phyloP scores from a whole-genome alignment of 1,140 invertebrate species.

The Drosophila biarmipes region DNA sequence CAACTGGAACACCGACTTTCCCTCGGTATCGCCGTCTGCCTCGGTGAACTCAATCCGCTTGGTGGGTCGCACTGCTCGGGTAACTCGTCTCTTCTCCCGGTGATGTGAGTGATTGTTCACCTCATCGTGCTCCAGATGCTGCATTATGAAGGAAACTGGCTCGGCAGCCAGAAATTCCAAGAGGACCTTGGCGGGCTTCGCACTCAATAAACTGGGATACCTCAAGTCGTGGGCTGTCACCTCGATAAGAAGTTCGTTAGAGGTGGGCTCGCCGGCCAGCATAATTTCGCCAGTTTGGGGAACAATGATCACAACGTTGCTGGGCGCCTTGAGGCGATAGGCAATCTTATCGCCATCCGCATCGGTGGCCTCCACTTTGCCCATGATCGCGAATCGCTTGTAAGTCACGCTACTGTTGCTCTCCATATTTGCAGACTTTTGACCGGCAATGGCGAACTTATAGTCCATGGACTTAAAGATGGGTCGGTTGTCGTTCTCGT shows the following conservation, averaged over 20 bases:
- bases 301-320: constrained; percentile 92
- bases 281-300: constrained; percentile 96
- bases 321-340: constrained; percentile 91
- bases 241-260: constrained; percentile 88
- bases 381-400: constrained; percentile 92
- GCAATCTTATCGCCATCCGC: constrained; percentile 94
- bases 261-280: constrained; percentile 90
- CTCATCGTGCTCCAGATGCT: constrained; percentile 85
- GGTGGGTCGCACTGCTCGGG: constrained; percentile 94
- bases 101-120: constrained; percentile 86
- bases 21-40: constrained; percentile 94
- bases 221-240: constrained; percentile 93
- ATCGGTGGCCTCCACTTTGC: constrained; percentile 92
- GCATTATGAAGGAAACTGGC: constrained; percentile 83
- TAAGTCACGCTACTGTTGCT: constrained; percentile 86
- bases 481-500: constrained; percentile 96
- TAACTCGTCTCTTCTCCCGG: constrained; percentile 92
- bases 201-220: constrained; percentile 88
- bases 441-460: constrained; percentile 89
- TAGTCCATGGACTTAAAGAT: constrained; percentile 91
- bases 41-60: constrained; percentile 97
- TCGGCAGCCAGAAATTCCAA: constrained; percentile 89
- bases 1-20: constrained; percentile 94
- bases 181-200: constrained; percentile 89
- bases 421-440: constrained; percentile 85